Base-by-base conservation (phyloP, 2,888 invertebrate genomes). In the Vesta saturnalis region DNA sequence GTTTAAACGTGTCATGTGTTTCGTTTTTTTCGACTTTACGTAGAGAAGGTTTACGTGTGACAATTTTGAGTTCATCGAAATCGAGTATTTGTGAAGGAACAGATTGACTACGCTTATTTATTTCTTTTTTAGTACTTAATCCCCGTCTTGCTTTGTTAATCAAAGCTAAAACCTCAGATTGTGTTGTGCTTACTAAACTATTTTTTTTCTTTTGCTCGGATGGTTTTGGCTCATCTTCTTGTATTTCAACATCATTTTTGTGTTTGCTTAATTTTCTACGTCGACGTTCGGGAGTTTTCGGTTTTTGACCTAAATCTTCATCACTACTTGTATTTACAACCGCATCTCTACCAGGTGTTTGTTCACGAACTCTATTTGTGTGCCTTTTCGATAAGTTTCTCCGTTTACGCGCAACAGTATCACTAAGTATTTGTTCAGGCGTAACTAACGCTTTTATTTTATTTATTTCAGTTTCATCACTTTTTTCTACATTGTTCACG, bases 321-420 rank as follows among this genome's bases (percentile, higher is more conserved):
- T 82, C 86, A 82, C 66, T 85, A 81, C 67, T 75, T 39, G 77
- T 77, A 15, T 70, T 76, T 72, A 16, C 74, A 77, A 43, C 76
- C 3, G 72, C 58, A 63, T 87, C 86, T 54, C 88, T 86, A 14
- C 87, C 86, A 35, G 91, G 91, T 6, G 91, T 89, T 56, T 89
- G 88, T 68, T 91, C 91, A 73, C 91, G 88, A 64, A 84, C 83
- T 64, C 85, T 84, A 74, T 84, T 85, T 14, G 85, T 84, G 78
- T 88, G 85, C 71, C 87, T 88, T 77, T 88, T 89, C 0, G 89
- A 87, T 47, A 89, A 82, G 72, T 88, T 89, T 70, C 92, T 86
- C 56, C 91, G 86, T 75, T 89, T 89, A 63, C 89, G 86, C 46
- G 85, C 83, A 60, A 89, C 83, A 15, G 87, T 85, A 79, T 88